Base-by-base conservation (phyloP, 2,888 invertebrate genomes). In the Miltochrista miniata region DNA sequence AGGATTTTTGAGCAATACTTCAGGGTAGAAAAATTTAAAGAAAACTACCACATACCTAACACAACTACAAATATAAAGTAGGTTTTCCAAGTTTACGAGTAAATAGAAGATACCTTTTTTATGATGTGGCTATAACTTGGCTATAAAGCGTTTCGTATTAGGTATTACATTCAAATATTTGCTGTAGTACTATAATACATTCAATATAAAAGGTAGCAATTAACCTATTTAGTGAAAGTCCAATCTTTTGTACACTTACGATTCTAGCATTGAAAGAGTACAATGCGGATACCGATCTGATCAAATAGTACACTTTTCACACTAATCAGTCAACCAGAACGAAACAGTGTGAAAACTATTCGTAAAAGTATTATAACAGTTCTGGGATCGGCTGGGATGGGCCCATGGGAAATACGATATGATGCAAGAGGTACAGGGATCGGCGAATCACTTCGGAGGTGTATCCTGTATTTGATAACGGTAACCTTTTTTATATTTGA, bases 331-430 rank as follows among this genome's bases (percentile, higher is more conserved):
- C 76, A 77, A 68, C 76, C 84, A 74, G 68, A 72, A 79, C 85
- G 74, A 68, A 76, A 79, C 76, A 71, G 88, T 82, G 90, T 85
- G 88, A 89, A 89, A 89, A 86, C 79, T 80, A 79, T 76, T 67
- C 48, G 63, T 54, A 54, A 50, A 52, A 51, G 67, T 52, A 68
- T 72, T 75, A 63, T 70, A 66, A 74, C 65, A 60, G 52, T 56
- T 45, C 54, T 82, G 83, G 88, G 83, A 74, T 79, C 74, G 89
- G 87, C 80, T 76, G 78, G 83, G 81, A 76, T 79, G 61, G 83
- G 83, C 72, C 51, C 84, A 83, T 88, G 87, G 86, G 87, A 86
- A 87, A 76, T 54, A 85, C 84, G 74, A 51, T 45, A 15, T 59
- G 53, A 45, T 54, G 68, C 66, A 64, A 68, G 59, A 59, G 59